Evolutionary conservation across 2,113 vertebrate species (phyloP), one percentile per base, ranked within the genome.

Genomic region (Clarias macrocephalus): DNA sequence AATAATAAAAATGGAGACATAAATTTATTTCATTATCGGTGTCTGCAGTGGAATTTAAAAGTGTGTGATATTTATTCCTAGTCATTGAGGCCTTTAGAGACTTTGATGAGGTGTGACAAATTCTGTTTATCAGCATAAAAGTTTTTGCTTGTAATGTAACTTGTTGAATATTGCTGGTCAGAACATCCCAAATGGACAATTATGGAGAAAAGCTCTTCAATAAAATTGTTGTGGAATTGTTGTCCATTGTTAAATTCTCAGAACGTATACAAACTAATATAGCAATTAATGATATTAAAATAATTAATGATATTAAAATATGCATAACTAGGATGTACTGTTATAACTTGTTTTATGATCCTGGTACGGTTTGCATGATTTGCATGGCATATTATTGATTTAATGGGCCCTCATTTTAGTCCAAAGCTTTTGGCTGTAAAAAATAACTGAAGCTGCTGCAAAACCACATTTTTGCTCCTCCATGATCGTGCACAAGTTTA

Each of bases 31-130:
- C 25, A 80, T 80, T 80, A 12, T 56, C 62, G 30, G 28, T 76
- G 56, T 48, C 33, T 62, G 37, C 28, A 72, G 12, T 48, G 57
- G 23, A 79, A 33, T 79, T 33, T 23, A 5, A 30, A 52, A 65
- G 60, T 65, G 13, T 25, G 54, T 79, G 25, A 28, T 70, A 23
- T 79, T 79, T 85, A 79, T 85, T 79, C 13, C 59, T 56, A 48
- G 73, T 54, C 54, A 60, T 79, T n/a, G n/a, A 65, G 25, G 30
- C n/a, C 21, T 62, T 84, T 60, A 62, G 0, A 60, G 5, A 68
- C 56, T n/a, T 72, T 56, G 18, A 72, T 2, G 8, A 77, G 23
- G 25, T 48, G 25, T 23, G 10, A 52, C 63, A 63, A 85, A 85
- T 76, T 30, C 28, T 19, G 33, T 76, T 77, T 85, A 76, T 63